These are phyloP conservation scores for Eurytoma californica DNA, from an alignment of 2,888 invertebrate species.

Conservation along the genomic window DNA sequence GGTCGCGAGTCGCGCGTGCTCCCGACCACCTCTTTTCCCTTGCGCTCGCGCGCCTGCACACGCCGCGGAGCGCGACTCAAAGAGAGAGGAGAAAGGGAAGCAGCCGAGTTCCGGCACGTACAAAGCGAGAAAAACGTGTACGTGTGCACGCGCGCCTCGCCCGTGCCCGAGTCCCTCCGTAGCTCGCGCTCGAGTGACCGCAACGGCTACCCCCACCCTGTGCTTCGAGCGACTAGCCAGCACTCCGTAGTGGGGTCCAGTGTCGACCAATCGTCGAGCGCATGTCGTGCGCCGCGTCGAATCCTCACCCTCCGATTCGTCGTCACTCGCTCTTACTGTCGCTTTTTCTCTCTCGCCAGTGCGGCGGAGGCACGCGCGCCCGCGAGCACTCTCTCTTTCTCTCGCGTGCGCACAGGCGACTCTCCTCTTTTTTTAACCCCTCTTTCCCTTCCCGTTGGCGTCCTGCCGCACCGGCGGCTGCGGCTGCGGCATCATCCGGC, in stretches of 20 bases:
- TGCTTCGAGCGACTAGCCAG: slow-evolving; percentile 54
- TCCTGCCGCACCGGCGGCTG: neutral
- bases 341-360: slow-evolving; percentile 12
- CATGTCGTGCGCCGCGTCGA: slow-evolving; percentile 73
- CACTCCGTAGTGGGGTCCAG: slow-evolving; percentile 66
- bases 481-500: slow-evolving; percentile 51
- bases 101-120: slow-evolving; percentile 49
- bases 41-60: slow-evolving; percentile 58
- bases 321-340: slow-evolving; percentile 45
- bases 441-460: neutral
- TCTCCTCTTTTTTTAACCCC: slow-evolving; percentile 54
- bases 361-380: slow-evolving; percentile 53
- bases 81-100: slow-evolving; percentile 23
- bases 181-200: slow-evolving; percentile 66
- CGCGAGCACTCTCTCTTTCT: slow-evolving; percentile 57
- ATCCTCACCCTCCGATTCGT: slow-evolving; percentile 68
- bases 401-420: slow-evolving; percentile 8
- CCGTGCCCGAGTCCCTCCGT: slow-evolving; percentile 50
- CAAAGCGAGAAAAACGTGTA: neutral
- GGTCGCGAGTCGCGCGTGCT: slow-evolving; percentile 67
- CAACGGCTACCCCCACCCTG: slow-evolving; percentile 58
- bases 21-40: slow-evolving; percentile 62
- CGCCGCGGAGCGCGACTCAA: neutral
- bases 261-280: slow-evolving; percentile 64
- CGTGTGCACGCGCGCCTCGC: slow-evolving; percentile 14